phyloP scores from a whole-genome alignment of 2,113 vertebrate species.

The Paracanthobrama guichenoti region DNA sequence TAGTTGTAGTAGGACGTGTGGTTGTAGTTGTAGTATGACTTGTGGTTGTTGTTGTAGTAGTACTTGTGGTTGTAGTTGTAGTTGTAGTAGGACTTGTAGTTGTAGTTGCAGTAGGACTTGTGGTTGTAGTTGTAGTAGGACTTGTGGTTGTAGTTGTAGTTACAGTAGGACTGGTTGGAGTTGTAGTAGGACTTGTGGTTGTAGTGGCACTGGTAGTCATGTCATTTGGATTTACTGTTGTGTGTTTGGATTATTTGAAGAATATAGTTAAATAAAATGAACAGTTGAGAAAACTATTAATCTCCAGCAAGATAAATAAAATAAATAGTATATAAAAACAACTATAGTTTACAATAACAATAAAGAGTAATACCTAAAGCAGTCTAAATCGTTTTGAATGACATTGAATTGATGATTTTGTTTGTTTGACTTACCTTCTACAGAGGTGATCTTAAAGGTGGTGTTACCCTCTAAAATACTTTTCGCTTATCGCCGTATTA shows the following conservation, averaged over 20 bases:
- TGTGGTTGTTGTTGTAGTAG: not conserved
- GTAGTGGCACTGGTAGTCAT: not conserved
- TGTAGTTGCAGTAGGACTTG: not conserved
- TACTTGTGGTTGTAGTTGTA: not conserved
- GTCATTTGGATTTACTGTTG: not conserved
- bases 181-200: not conserved
- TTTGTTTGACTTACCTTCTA: not conserved
- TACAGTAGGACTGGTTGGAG: not conserved
- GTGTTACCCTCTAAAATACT: not conserved
- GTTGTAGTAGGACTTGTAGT: not conserved
- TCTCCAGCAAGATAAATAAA: not conserved
- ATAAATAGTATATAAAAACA: not conserved
- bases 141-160: not conserved
- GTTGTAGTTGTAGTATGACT: too few species aligned
- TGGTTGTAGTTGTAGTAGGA: too few species aligned
- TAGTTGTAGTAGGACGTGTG: not conserved
- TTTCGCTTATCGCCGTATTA: accelerated
- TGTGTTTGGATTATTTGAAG: not conserved
- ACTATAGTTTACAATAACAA: not conserved
- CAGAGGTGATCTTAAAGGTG: not conserved
- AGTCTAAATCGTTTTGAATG: not conserved
- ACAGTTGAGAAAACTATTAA: not conserved
- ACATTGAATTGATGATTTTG: not conserved
- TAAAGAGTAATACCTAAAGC: not conserved
- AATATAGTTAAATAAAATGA: not conserved